These are phyloP conservation scores for Neodiprion lecontei DNA, from an alignment of 1,140 invertebrate genomes.

Conservation along the genomic window DNA sequence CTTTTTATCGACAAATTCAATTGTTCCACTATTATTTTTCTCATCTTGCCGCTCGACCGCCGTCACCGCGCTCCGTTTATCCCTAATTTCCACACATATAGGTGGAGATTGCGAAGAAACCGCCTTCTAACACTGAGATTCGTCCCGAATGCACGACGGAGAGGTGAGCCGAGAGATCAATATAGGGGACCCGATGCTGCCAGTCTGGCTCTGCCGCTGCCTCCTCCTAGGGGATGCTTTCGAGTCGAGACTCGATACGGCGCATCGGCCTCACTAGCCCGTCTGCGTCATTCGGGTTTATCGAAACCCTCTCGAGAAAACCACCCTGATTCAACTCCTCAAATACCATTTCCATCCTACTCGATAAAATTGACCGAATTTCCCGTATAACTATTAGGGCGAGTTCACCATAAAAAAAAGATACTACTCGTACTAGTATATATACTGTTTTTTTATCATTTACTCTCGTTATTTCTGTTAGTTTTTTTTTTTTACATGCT, in stretches of 20 bases:
- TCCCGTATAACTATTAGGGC: too few relatives aligned
- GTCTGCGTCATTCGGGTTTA: not conserved
- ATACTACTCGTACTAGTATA: too few relatives aligned
- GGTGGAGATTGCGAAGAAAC: not conserved
- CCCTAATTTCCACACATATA: not conserved
- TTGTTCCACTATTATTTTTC: not conserved
- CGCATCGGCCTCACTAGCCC: not conserved
- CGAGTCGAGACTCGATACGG: conserved; percentile 1
- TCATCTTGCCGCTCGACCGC: not conserved
- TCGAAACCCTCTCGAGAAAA: not conserved
- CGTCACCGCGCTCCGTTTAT: not conserved
- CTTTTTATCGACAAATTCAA: not conserved
- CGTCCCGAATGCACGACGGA: not conserved
- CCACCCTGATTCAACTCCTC: too few relatives aligned
- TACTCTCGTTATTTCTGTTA: too few relatives aligned
- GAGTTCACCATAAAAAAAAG: too few relatives aligned
- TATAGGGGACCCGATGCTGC: conserved; percentile 4
- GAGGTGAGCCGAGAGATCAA: conserved; percentile 6
- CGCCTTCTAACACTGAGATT: conserved; percentile 7
- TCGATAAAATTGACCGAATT: too few relatives aligned
- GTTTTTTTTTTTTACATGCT: too few relatives aligned
- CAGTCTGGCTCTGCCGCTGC: conserved; percentile 3
- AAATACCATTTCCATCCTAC: not conserved
- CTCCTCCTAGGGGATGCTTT: conserved; percentile 6
- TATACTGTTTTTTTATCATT: too few relatives aligned